A percentile compares a stretch with the other conserved stretches of the same genome.
phyloP scores from a whole-genome alignment of 2,888 invertebrate species.

The Galerucella pusilla region DNA sequence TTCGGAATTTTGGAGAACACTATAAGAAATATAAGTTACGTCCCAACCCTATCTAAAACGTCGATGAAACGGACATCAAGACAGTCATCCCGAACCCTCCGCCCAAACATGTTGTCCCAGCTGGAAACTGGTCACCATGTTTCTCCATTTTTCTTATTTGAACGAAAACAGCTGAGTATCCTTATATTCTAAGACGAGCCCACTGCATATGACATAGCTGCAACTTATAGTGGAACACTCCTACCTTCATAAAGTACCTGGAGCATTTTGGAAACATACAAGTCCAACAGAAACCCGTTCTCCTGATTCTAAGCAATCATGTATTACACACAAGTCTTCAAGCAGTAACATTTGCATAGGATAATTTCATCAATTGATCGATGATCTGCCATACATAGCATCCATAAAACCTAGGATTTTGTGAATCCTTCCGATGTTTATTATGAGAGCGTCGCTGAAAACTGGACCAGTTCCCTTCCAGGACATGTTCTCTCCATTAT shows the following conservation, averaged over 20 bases:
- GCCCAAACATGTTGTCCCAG: constrained; percentile 33
- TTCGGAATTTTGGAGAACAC: constrained; percentile 14
- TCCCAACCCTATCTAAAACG: constrained; percentile 49
- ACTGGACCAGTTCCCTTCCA: neutral
- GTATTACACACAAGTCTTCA: too few species aligned
- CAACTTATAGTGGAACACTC: too few species aligned
- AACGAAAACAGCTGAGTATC: too few species aligned
- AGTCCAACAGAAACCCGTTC: constrained; percentile 48
- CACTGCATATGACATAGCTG: constrained; percentile 11
- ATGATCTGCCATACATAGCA: constrained; percentile 1
- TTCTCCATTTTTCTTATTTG: too few species aligned
- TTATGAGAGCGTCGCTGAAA: constrained; percentile 9
- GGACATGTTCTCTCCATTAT: neutral
- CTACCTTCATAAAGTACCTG: too few species aligned
- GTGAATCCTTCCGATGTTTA: neutral
- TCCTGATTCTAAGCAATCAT: constrained; percentile 27
- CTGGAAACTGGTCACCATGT: constrained; percentile 41
- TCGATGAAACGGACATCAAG: constrained; percentile 37
- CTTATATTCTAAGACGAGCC: too few species aligned
- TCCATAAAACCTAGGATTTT: neutral
- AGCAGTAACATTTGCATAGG: neutral
- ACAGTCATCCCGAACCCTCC: constrained; percentile 48
- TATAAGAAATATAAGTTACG: constrained; percentile 44
- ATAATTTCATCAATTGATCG: neutral
- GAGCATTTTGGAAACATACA: too few species aligned